Percentiles rank a stretch among this genome's conserved stretches.
Conservation (phyloP, 2,113 vertebrate genomes). For the Ceuthmochares aereus region DNA sequence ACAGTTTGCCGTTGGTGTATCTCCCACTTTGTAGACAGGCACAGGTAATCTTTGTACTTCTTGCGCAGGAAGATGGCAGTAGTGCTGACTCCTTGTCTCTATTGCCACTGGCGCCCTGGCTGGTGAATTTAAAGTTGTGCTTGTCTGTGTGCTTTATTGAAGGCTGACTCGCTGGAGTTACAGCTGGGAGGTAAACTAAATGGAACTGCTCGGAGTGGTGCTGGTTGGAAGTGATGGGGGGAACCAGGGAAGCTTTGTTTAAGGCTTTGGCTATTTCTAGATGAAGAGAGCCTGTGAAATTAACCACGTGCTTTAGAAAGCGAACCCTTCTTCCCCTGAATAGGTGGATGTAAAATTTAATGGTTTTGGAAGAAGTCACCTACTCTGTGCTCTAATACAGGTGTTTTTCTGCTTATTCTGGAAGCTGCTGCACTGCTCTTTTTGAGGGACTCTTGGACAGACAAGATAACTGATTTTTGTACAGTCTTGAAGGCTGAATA, state of each 20-base stretch:
- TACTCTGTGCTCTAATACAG: not conserved
- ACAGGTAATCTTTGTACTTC: not conserved
- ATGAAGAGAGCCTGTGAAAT: not conserved
- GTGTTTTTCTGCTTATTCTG: not conserved
- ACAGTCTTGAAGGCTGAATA: not conserved
- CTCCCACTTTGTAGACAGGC: not conserved
- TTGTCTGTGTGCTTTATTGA: not conserved
- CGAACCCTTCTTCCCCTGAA: not conserved
- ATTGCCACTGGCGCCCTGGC: not conserved
- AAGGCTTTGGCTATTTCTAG: not conserved
- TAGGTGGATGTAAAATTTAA: not conserved
- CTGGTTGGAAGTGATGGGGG: not conserved
- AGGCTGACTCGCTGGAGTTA: fast-evolving
- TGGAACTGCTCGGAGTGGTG: not conserved
- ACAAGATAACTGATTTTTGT: not conserved
- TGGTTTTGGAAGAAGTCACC: not conserved
- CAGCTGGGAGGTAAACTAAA: not conserved
- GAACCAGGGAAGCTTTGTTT: not conserved
- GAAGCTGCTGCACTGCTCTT: not conserved
- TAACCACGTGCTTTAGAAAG: not conserved
- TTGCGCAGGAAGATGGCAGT: not conserved
- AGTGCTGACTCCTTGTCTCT: fast-evolving
- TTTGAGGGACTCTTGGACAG: not conserved
- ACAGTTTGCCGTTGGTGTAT: not conserved
- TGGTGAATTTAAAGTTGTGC: fast-evolving